Percentiles rank a stretch among this genome's conserved stretches.
Evolutionary conservation across 2,113 vertebrate species (phyloP).

Genomic region (Notothenia coriiceps): DNA sequence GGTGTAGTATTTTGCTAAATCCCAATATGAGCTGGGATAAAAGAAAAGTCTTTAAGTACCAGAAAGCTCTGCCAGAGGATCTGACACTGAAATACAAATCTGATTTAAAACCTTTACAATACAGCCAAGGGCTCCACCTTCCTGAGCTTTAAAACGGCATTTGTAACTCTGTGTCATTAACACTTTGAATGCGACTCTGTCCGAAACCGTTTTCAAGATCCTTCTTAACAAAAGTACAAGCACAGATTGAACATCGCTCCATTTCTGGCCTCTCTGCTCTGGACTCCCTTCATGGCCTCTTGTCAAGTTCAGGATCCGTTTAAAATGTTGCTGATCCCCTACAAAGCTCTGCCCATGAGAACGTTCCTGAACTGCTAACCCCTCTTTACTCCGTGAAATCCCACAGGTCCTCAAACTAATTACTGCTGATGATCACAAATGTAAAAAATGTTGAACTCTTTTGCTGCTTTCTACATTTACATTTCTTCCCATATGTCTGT

Average conservation of each 20-base stretch:
- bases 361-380: conserved; percentile 52
- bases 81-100: conserved; percentile 7
- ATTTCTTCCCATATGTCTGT: background rate
- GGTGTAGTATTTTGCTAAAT: background rate
- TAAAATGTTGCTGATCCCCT: conserved; percentile 48
- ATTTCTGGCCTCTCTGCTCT: conserved; percentile 2
- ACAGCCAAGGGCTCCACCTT: background rate
- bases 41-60: background rate
- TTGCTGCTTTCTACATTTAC: background rate
- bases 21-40: background rate
- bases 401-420: conserved; percentile 20
- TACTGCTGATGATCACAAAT: conserved; percentile 14
- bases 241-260: conserved; percentile 20
- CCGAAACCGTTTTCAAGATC: conserved; percentile 5
- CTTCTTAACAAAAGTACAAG: conserved; percentile 10
- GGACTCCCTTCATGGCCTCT: background rate
- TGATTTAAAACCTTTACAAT: conserved; percentile 37
- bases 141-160: conserved; percentile 20
- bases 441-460: background rate
- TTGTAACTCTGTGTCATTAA: conserved; percentile 24
- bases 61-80: background rate
- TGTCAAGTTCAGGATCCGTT: conserved; percentile 7
- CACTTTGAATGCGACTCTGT: conserved; percentile 10
- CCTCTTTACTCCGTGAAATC: conserved; percentile 19
- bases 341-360: conserved; percentile 24